Percentiles rank a stretch among this genome's conserved stretches.
Evolutionary conservation across 2,888 invertebrate species (phyloP).

Genomic region (Drosophila formosana): DNA sequence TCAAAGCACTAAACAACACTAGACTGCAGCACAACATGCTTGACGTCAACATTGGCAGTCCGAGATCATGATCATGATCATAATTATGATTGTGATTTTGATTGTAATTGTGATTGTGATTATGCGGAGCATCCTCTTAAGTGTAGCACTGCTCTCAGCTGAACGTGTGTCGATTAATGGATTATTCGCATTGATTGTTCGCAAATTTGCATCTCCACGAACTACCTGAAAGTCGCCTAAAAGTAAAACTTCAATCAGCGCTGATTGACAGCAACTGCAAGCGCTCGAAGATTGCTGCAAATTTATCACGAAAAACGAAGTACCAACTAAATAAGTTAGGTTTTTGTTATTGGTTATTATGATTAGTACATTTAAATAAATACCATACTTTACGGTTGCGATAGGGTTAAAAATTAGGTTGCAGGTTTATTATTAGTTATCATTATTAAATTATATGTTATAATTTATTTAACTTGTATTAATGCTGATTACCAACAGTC

Average conservation of each 20-base stretch:
- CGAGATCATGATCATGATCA: slow-evolving; percentile 18
- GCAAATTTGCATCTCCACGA: neutral
- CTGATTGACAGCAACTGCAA: neutral
- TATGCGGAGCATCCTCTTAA: neutral
- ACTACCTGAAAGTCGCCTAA: neutral
- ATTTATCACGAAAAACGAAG: neutral
- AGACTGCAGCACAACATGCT: slow-evolving; percentile 7
- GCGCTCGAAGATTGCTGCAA: neutral
- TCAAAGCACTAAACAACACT: slow-evolving; percentile 14
- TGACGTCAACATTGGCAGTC: slow-evolving; percentile 16
- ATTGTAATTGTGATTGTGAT: neutral
- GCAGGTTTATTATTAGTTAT: too few species aligned
- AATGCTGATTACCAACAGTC: too few species aligned
- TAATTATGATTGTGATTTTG: neutral
- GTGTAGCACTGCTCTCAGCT: slow-evolving; percentile 2
- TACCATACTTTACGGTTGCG: too few species aligned
- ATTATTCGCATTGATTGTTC: slow-evolving; percentile 1
- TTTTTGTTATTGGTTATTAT: too few species aligned
- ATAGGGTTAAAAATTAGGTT: too few species aligned
- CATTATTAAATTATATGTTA: too few species aligned
- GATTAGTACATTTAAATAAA: too few species aligned
- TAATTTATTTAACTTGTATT: too few species aligned
- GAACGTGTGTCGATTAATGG: neutral
- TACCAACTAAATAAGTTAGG: too few species aligned
- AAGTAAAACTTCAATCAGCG: neutral